Evolutionary conservation across 2,888 invertebrate genomes (phyloP), one percentile per base, ranked within the genome.

Genomic region (Meghimatium bilineatum): DNA sequence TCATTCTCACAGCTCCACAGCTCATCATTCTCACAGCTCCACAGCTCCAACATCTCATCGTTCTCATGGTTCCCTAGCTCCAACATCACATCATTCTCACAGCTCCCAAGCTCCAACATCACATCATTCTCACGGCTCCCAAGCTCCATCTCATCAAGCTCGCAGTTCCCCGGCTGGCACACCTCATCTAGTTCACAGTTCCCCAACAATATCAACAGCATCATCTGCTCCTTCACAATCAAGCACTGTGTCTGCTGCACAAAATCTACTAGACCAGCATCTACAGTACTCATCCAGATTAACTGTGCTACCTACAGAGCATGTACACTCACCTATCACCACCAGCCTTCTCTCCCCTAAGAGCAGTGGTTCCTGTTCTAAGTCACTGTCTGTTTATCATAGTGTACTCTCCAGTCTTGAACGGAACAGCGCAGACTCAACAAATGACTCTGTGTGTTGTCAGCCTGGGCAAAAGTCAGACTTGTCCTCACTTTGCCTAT

Each of bases 261-360:
- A 29, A 60, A 56, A 63, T 3, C 63, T 52, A 2, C 26, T 8
- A 38, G 63, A 77, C 26, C 60, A 77, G 63, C 36, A n/a, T 20
- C 74, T 20, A 52, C 44, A 44, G 12, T 29, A 49, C 32, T 5
- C 56, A 29, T 77, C 63, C 17, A 63, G 23, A n/a, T 63, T 38
- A 77, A 38, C n/a, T 6, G 63, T 63, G 12, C 23, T 63, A 14
- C 77, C 77, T 77, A 12, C 63, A 63, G 63, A 63, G 56, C 36
- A 23, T 26, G n/a, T 26, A 0, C 81, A 81, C 75, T 81, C 81
- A 20, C 82, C 82, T 12, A 82, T 82, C 26, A 60, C 82, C n/a
- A 56, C 82, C 12, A 76, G 76, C 44, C 52, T 82, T 2, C 69
- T 82, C 17, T 82, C 82, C 12, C 77, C 82, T 23, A 77, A 49